Evolutionary conservation across 2,888 invertebrate genomes (phyloP).

Genomic region (Diadegma fenestrale): DNA sequence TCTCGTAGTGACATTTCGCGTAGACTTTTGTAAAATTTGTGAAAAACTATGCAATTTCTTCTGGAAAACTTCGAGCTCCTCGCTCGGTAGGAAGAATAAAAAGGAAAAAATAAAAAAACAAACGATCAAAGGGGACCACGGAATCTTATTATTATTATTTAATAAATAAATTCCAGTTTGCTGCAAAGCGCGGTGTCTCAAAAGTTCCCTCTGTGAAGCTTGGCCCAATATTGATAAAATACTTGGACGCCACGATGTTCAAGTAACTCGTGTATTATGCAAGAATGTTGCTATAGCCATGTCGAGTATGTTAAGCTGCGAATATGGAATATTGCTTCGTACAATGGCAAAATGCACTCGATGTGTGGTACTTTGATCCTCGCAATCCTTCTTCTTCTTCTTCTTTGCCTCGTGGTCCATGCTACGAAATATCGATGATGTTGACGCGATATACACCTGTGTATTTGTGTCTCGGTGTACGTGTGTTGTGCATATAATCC

Average conservation of each 20-base stretch:
- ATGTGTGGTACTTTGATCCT: conserved; percentile 41
- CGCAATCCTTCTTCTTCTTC: conserved; percentile 7
- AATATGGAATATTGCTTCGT: conserved; percentile 39
- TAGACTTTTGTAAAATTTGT: no score
- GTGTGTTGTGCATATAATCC: conserved; percentile 23
- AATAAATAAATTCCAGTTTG: neutral
- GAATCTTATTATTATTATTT: neutral
- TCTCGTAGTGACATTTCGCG: no score
- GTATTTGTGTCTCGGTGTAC: neutral
- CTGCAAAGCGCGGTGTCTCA: neutral
- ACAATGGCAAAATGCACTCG: conserved; percentile 35
- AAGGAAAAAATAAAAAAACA: neutral
- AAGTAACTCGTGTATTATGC: conserved; percentile 29
- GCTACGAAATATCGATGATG: conserved; percentile 26
- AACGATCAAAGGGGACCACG: neutral
- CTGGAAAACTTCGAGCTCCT: neutral
- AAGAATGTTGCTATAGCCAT: conserved; percentile 37
- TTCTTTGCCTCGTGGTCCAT: conserved; percentile 13
- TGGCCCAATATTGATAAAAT: neutral
- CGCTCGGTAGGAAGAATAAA: neutral
- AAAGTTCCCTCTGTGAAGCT: conserved; percentile 6
- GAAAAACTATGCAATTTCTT: no score
- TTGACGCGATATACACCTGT: neutral
- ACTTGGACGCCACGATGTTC: conserved; percentile 18
- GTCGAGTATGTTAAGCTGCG: conserved; percentile 21